phyloP scores from a whole-genome alignment of 2,797 vertebrate genomes.

The Microctenopoma stevenorrisi region DNA sequence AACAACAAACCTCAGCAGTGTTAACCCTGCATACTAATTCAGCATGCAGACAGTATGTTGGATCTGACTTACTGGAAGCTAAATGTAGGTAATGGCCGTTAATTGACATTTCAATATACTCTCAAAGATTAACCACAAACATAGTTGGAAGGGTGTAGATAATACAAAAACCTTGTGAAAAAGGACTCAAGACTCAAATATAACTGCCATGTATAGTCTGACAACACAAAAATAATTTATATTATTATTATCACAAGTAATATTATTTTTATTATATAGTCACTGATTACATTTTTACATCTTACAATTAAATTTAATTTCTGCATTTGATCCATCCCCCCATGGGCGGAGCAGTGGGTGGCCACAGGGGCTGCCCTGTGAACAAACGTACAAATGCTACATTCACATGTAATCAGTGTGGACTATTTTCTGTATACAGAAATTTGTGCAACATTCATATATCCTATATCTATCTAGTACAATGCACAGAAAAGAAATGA shows the following conservation, averaged over 20 bases:
- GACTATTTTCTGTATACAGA: not conserved
- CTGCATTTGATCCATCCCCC: too few species aligned
- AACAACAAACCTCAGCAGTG: conserved; percentile 64
- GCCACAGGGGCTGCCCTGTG: too few species aligned
- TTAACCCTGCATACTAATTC: conserved; percentile 77
- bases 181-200: not conserved
- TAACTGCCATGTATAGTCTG: too few species aligned
- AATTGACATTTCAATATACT: not conserved
- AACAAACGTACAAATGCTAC: too few species aligned
- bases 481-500: not conserved
- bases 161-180: not conserved
- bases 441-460: not conserved
- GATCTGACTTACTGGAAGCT: conserved; percentile 16
- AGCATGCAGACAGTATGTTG: conserved; percentile 44
- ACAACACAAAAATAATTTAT: too few species aligned
- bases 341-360: too few species aligned
- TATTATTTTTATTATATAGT: too few species aligned
- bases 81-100: conserved; percentile 15
- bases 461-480: not conserved
- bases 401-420: too few species aligned
- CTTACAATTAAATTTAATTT: too few species aligned
- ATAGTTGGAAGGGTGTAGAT: not conserved
- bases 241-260: too few species aligned
- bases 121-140: not conserved
- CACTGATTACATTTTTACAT: too few species aligned